Base-by-base conservation (phyloP, 1,140 invertebrate species). In the Notospermus geniculatus region DNA sequence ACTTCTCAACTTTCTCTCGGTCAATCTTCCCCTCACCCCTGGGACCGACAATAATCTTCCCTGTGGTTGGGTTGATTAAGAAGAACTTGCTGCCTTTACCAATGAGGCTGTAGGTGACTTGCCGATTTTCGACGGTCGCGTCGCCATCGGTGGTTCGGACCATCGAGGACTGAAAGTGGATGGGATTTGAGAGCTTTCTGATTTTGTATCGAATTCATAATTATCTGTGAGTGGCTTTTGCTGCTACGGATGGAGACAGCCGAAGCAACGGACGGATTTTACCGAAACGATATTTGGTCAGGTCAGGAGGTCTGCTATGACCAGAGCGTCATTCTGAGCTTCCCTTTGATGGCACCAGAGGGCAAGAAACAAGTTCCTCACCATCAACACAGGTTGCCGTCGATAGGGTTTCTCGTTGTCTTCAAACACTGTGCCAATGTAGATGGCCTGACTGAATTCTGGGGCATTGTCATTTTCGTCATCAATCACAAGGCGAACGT, bases 91-190 rank as follows among this genome's bases (percentile, higher is more conserved):
- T 43, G n/a, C 25, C 32, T 19, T 39, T 22, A 9, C 60, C 25
- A 22, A 17, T 41, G 22, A 62, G 54, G 17, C 17, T n/a, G 23
- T 39, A 39, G 2, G 39, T 32, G 15, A 62, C 36, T 11, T 41
- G 17, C 1, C 41, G 53, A 32, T 62, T 36, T n/a, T n/a, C 41
- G 2, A 15, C 22, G 17, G 46, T 45, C 23, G 46, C 60, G 36
- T 62, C 60, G 7, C n/a, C 29, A 54, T 62, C 60, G 17, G 30
- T 57, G 23, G 25, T 54, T 43, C 2, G 19, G 23, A 62, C 41
- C n/a, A 22, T 29, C 25, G 17, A 22, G 29, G 23, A 23, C 59
- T 60, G 59, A 30, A 54, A 60, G 4, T 4, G 25, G 46, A 19
- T n/a, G n/a, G n/a, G n/a, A n/a, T n/a, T n/a, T n/a, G n/a, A n/a